These are phyloP conservation scores for Tauraco erythrolophus DNA, from an alignment of 2,113 vertebrate species.

Conservation along the genomic window DNA sequence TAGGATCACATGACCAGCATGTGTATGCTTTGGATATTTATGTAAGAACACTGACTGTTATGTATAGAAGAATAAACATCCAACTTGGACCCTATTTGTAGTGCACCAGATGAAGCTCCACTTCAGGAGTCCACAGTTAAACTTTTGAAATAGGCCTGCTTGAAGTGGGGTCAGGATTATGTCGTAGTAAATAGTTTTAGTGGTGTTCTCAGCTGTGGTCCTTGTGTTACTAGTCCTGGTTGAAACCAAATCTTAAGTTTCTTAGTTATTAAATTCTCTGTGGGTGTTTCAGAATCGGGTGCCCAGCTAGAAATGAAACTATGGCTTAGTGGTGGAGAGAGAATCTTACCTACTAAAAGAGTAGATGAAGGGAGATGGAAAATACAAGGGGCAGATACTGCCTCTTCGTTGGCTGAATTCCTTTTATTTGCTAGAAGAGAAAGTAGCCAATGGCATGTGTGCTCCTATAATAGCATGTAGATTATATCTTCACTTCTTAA, in stretches of 20 bases:
- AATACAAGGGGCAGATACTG: not conserved
- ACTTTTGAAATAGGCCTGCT: not conserved
- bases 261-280: not conserved
- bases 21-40: conserved; percentile 89
- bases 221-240: not conserved
- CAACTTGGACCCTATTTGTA: not conserved
- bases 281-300: not conserved
- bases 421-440: not conserved
- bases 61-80: not conserved
- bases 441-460: not conserved
- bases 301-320: not conserved
- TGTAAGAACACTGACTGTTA: conserved; percentile 72
- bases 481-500: conserved; percentile 1
- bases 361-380: not conserved
- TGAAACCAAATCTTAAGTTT: not conserved
- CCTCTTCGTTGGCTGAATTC: not conserved
- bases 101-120: not conserved
- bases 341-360: not conserved
- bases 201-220: not conserved
- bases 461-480: not conserved
- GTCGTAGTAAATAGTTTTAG: not conserved
- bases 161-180: not conserved
- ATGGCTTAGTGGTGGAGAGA: not conserved
- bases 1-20: conserved; percentile 92
- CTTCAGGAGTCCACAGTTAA: not conserved